phyloP scores from a whole-genome alignment of 2,888 invertebrate genomes.

The Yponomeuta plumbellus region DNA sequence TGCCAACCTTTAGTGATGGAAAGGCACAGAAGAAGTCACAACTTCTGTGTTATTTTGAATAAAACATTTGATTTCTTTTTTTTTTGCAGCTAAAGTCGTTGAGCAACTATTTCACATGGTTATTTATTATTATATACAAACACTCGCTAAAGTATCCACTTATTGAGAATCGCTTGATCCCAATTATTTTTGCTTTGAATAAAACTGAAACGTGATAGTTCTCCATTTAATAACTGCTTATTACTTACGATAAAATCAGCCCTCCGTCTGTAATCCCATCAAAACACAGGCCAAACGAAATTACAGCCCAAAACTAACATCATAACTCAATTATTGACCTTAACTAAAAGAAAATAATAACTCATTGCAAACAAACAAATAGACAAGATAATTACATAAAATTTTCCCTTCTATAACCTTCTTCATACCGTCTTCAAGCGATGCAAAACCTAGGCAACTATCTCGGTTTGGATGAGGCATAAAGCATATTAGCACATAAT shows the following conservation, averaged over 20 bases:
- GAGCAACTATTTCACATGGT: no score
- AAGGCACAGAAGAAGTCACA: no score
- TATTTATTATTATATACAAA: no score
- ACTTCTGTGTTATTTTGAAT: no score
- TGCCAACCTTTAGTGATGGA: no score
- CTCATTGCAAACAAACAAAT: conserved; percentile 24
- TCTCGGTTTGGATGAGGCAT: not conserved
- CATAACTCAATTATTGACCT: conserved; percentile 6
- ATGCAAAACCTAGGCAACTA: not conserved
- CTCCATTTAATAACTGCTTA: not conserved
- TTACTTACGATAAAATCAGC: not conserved
- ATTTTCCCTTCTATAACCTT: not conserved
- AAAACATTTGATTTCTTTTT: no score
- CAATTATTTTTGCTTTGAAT: no score
- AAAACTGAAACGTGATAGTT: no score
- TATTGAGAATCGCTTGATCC: no score
- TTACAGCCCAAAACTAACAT: not conserved
- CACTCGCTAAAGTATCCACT: no score
- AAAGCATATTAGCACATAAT: not conserved
- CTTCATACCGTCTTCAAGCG: not conserved
- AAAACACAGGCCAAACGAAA: not conserved
- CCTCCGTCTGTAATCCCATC: not conserved
- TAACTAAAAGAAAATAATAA: not conserved
- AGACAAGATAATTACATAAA: conserved; percentile 31
- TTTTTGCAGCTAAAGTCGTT: no score